Conservation (phyloP, 2,888 invertebrate species). For the Halictus quadricinctus region DNA sequence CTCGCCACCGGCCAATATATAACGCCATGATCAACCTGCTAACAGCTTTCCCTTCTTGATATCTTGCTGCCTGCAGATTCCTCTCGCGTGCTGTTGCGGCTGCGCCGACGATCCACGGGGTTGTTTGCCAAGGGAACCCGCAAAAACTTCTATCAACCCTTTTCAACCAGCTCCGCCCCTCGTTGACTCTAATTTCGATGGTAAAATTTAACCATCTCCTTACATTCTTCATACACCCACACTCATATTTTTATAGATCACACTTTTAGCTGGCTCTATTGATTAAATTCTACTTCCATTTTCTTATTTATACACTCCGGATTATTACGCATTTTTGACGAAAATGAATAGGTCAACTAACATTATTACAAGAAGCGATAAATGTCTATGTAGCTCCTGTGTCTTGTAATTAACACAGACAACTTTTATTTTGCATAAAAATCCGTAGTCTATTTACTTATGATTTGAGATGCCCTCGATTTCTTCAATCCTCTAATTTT, state of each 20-base stretch:
- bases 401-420: too few species aligned
- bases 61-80: slow-evolving; percentile 17
- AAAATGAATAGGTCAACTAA: too few species aligned
- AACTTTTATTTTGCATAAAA: too few species aligned
- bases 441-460: too few species aligned
- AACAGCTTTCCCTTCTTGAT: slow-evolving; percentile 48
- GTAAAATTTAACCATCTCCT: not conserved
- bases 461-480: too few species aligned
- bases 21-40: slow-evolving; percentile 49
- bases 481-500: too few species aligned
- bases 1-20: slow-evolving; percentile 57
- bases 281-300: too few species aligned
- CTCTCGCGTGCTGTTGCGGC: not conserved
- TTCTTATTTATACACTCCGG: too few species aligned
- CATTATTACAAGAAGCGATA: too few species aligned
- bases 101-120: not conserved
- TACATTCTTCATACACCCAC: not conserved
- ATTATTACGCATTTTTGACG: not conserved
- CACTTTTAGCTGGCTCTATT: not conserved
- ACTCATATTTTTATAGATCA: not conserved
- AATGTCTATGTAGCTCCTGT: too few species aligned
- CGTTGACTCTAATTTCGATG: not conserved
- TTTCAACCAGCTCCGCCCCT: slow-evolving; percentile 1
- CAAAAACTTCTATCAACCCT: slow-evolving; percentile 6
- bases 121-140: not conserved